Base-by-base conservation (phyloP, 2,888 invertebrate species). In the Anthophora plumipes region DNA sequence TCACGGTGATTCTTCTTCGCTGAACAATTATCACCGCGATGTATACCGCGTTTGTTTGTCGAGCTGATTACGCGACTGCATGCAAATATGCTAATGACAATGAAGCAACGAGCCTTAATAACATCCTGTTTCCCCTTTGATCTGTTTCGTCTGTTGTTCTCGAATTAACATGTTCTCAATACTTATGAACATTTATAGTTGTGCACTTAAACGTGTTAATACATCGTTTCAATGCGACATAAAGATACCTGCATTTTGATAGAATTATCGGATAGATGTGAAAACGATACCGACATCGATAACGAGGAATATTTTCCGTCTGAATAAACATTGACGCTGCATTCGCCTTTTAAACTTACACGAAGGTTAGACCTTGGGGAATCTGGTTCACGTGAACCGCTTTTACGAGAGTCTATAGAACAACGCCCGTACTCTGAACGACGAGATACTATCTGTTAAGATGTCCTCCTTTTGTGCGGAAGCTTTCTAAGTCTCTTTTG, bases 61-160 rank as follows among this genome's bases (percentile, higher is more conserved):
- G 25, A 41, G 50, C 25, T 22, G 55, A 66, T 59, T 72, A n/a
- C 39, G 64, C 20, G 11, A 9, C 20, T 31, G 31, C 31, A 39
- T 46, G 22, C 20, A 72, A 69, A 72, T 63, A 75, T 82, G 60
- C 64, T 71, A 74, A 84, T 67, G 60, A n/a, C 14, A 31, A 31
- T 25, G n/a, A 11, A 17, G 4, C 11, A 25, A 31, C 20, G 25
- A 31, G n/a, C 1, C 11, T 14, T 41, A 67, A 73, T 63, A 67
- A 79, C 71, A 74, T 83, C 74, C 77, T 74, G 74, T n/a, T 17
- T 75, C 57, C 60, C 14, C 69, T 76, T 70, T 79, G 59, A 67
- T 74, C 37, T 50, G 41, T 9, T 0, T 12, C 6, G 8, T 52
- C 20, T 25, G 9, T 17, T 2, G 17, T 66, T n/a, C n/a, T 14